Evolutionary conservation across 2,113 vertebrate genomes (phyloP), one percentile per base, ranked within the genome.

Genomic region (Periophthalmus modestus): DNA sequence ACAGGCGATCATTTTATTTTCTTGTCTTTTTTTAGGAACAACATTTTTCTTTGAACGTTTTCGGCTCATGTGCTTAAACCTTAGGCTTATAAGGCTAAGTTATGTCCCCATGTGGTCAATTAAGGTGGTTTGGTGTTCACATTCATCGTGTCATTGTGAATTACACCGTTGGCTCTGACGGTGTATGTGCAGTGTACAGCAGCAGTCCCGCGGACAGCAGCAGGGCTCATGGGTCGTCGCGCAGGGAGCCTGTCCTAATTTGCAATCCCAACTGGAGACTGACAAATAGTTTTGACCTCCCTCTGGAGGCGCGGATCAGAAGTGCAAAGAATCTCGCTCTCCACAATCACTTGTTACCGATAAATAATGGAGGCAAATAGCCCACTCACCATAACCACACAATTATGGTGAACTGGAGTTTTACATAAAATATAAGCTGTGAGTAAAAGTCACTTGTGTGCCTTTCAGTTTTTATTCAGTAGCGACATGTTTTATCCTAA

Each of bases 201-300:
- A 87, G 87, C 85, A 77, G 76, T 88, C 91, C 89, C 39, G 87
- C 83, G 87, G 88, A 83, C 87, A 87, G 84, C 82, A 89, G 91
- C 86, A 65, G 89, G 86, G 86, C 84, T 84, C 69, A 79, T 72
- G 91, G 84, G 90, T 89, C 89, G 85, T 89, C 89, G 87, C 90
- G 88, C 89, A 85, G 89, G 91, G 91, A 92, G 88, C 89, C 89
- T 93, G 91, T 94, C 88, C 92, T 93, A 89, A 93, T 93, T 94
- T 93, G 94, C 91, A 88, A 90, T 89, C 92, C 84, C 93, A 82
- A 93, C 90, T 94, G 92, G 91, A 93, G 92, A 91, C 90, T 90
- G 90, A 94, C 92, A 93, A 93, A 93, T 94, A 93, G 89, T 83
- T 93, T 93, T 94, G 93, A 94, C 94, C 91, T 91, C 91, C 93